These are phyloP conservation scores for Hirundo rustica DNA, from an alignment of 2,797 vertebrate species.

Conservation along the genomic window DNA sequence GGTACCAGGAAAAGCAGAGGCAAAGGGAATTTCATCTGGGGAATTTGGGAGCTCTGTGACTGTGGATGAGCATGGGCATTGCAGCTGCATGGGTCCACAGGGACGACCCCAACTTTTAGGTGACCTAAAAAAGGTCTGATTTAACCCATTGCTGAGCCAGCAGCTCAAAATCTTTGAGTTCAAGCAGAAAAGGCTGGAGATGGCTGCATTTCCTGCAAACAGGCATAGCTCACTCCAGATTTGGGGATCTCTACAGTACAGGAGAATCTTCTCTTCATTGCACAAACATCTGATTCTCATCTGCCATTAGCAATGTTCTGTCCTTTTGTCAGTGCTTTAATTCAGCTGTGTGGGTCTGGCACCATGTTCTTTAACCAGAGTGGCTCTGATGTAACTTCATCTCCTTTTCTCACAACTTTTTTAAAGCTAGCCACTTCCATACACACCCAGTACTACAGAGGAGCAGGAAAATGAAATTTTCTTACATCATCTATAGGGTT, in stretches of 20 bases:
- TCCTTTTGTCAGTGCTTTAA: background rate
- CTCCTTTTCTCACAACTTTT: background rate
- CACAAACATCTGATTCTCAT: background rate
- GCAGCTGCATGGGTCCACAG: accelerated
- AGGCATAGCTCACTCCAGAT: background rate
- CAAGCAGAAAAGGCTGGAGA: background rate
- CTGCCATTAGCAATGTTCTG: background rate
- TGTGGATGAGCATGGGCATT: background rate
- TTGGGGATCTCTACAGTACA: background rate
- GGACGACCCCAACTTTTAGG: background rate
- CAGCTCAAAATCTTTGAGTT: background rate
- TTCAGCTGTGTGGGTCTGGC: background rate
- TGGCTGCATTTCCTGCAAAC: background rate
- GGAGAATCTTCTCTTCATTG: background rate
- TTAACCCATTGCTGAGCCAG: background rate
- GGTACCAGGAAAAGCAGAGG: background rate
- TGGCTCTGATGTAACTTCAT: background rate
- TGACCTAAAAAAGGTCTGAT: background rate
- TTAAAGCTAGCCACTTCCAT: background rate
- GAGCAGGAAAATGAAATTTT: background rate
- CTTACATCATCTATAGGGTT: background rate
- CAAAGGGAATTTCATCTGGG: background rate
- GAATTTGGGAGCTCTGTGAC: background rate
- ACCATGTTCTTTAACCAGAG: background rate
- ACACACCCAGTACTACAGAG: background rate